phyloP scores from a whole-genome alignment of 2,797 vertebrate species.

The Caiman crocodilus region DNA sequence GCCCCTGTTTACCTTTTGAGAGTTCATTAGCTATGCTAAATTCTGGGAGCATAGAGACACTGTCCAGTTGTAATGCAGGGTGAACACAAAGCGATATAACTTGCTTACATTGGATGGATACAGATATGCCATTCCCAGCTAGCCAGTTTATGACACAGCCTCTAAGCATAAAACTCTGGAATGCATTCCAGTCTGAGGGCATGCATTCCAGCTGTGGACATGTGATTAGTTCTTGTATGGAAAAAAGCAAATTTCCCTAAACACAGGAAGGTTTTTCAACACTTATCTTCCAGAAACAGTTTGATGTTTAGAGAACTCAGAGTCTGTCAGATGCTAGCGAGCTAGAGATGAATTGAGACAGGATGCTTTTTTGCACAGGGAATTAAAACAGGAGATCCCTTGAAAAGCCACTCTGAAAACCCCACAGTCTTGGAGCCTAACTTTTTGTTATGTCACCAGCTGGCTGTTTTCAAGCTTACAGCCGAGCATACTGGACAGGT shows the following conservation, averaged over 20 bases:
- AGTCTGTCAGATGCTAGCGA: neutral
- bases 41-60: neutral
- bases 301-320: neutral
- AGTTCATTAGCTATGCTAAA: neutral
- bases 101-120: accelerated
- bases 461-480: constrained; percentile 39
- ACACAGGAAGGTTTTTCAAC: neutral
- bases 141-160: neutral
- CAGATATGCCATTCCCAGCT: neutral
- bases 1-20: constrained; percentile 46
- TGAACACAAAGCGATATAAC: accelerated
- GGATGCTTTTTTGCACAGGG: accelerated
- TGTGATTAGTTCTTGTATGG: neutral
- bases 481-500: neutral
- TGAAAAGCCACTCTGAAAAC: neutral
- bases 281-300: neutral
- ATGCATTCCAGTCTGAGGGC: neutral
- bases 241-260: neutral
- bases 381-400: neutral
- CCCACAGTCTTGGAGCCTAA: neutral
- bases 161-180: neutral
- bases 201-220: accelerated
- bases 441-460: constrained; percentile 8
- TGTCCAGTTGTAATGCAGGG: neutral
- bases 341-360: neutral